Base-by-base conservation (phyloP, 2,113 vertebrate species). In the Odontesthes bonariensis region DNA sequence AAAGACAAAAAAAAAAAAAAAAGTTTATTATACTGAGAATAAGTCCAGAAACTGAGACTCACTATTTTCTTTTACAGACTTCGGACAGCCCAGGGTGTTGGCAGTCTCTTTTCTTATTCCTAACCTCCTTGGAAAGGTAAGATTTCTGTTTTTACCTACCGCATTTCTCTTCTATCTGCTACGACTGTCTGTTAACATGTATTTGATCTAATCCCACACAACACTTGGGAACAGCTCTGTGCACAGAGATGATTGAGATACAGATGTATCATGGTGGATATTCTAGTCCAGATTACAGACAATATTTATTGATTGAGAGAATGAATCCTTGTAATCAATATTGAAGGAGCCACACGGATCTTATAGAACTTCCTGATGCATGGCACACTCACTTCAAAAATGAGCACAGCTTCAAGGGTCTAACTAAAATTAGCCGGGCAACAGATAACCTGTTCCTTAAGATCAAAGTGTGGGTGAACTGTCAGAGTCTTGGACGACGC, bases 371-470 rank as follows among this genome's bases (percentile, higher is more conserved):
- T 63, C 23, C 31, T 53, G 31, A 62, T 81, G 60, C 57, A 31
- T 27, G 46, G 20, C 57, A 44, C 63, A 54, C 69, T 65, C n/a
- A 61, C 75, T 88, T 86, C 75, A 81, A 84, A 88, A 79, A 65
- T 72, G 77, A 67, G 54, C 46, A 0, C 16, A 10, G 69, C 73
- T 85, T 75, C 77, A 81, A 75, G 76, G 60, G 67, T 73, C 62
- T 73, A 72, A 64, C 86, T 91, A 84, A 88, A 92, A 89, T 88
- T 86, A 90, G 92, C 82, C 8, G 5, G 35, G 76, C 53, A 68
- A 82, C 61, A 81, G 83, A 92, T 82, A 86, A 90, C 88, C 81
- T 88, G 77, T 44, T 59, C 71, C 80, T 86, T 63, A 47, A 81
- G 82, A 91, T 92, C 80, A 90, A 89, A 91, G 88, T 27, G 13